Evolutionary conservation across 2,888 invertebrate species (phyloP).

Genomic region (Acleris cristana): DNA sequence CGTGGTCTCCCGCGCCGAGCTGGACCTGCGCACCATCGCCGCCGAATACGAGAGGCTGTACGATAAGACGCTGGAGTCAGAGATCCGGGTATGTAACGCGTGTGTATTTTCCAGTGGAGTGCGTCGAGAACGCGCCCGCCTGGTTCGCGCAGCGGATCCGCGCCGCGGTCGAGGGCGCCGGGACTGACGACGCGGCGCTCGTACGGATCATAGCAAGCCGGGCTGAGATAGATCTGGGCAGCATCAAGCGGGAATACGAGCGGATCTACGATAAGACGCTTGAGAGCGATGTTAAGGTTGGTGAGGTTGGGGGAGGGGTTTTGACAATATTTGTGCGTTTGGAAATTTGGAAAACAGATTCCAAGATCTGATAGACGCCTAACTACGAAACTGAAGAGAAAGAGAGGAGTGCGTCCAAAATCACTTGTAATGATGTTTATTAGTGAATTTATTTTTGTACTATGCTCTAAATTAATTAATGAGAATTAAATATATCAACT

Average conservation of each 20-base stretch:
- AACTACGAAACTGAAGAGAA: no score
- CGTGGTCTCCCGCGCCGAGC: constrained; percentile 87
- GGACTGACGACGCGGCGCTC: constrained; percentile 88
- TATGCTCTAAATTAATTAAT: no score
- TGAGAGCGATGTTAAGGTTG: constrained; percentile 85
- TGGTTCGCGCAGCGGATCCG: constrained; percentile 89
- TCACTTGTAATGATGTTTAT: no score
- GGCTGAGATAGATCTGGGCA: constrained; percentile 87
- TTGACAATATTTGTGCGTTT: neutral
- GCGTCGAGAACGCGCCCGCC: constrained; percentile 86
- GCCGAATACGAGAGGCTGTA: constrained; percentile 87
- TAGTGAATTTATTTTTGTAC: no score
- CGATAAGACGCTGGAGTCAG: constrained; percentile 87
- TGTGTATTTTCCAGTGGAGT: constrained; percentile 84
- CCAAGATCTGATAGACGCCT: no score
- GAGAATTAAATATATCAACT: no score
- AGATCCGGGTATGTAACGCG: constrained; percentile 81
- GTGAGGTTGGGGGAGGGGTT: constrained; percentile 16
- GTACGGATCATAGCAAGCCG: constrained; percentile 87
- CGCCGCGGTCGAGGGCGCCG: constrained; percentile 86
- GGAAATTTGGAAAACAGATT: no score
- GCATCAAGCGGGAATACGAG: constrained; percentile 88
- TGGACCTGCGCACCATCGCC: constrained; percentile 88
- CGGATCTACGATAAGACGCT: constrained; percentile 87
- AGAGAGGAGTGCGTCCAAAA: no score